Evolutionary conservation across 2,113 vertebrate species (phyloP).

Genomic region (Nesogale talazaci): DNA sequence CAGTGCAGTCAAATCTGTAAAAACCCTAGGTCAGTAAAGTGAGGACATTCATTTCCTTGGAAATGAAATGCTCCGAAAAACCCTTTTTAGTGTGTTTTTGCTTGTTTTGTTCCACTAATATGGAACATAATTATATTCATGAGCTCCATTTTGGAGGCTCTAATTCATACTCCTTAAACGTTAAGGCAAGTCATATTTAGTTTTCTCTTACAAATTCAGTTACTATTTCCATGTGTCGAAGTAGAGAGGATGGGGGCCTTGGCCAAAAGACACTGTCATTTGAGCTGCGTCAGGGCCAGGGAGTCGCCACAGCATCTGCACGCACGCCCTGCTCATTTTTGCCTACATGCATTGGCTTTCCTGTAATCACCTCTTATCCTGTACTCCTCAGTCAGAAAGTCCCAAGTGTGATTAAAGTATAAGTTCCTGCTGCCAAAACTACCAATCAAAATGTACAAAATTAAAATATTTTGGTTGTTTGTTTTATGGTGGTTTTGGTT

Average conservation of each 20-base stretch:
- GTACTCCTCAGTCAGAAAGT: constrained; percentile 3
- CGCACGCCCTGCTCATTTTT: background rate
- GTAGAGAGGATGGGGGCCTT: background rate
- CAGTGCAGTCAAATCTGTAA: background rate
- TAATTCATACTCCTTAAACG: background rate
- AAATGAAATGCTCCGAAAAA: background rate
- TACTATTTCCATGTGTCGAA: constrained; percentile 25
- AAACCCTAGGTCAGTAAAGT: background rate
- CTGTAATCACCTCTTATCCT: background rate
- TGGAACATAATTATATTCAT: constrained; percentile 14
- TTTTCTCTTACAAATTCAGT: constrained; percentile 8
- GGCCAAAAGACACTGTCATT: background rate
- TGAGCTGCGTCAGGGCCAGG: background rate
- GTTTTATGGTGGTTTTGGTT: constrained; percentile 42
- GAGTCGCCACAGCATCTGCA: background rate
- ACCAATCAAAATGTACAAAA: constrained; percentile 22
- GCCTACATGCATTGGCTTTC: background rate
- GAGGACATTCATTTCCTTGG: background rate
- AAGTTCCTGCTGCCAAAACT: background rate
- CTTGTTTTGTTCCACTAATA: background rate
- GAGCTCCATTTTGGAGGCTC: constrained; percentile 21
- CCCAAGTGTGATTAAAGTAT: constrained; percentile 47
- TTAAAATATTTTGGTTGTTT: constrained; percentile 38
- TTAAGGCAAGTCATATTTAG: constrained; percentile 4
- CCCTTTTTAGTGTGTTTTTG: background rate